A percentile compares a stretch with the other conserved stretches of the same genome.
These are phyloP conservation scores for Entomobrya proxima DNA, from an alignment of 2,888 invertebrate species.

Conservation along the genomic window DNA sequence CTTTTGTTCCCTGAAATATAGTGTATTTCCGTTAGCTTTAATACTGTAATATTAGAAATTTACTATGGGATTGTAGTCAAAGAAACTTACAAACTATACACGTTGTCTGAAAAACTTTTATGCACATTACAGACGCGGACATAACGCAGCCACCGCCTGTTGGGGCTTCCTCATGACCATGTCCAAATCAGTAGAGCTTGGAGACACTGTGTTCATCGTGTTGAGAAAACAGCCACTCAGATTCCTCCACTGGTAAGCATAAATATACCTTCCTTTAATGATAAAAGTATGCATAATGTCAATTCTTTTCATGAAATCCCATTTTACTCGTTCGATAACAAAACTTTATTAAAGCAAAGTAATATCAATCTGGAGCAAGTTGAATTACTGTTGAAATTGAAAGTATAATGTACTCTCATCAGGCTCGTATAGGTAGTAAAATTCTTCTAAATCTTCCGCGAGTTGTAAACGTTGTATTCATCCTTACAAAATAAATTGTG, in stretches of 20 bases:
- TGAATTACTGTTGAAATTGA: background rate
- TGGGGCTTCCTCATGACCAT: slow-evolving; percentile 81
- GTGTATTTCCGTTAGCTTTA: background rate
- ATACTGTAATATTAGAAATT: no score
- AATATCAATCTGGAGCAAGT: background rate
- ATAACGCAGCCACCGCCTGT: slow-evolving; percentile 79
- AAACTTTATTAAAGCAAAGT: no score
- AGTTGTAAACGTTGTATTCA: background rate
- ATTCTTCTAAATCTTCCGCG: background rate
- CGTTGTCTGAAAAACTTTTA: background rate
- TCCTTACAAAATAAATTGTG: background rate
- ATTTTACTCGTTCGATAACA: no score
- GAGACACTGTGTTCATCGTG: slow-evolving; percentile 79
- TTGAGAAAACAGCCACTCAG: slow-evolving; percentile 76
- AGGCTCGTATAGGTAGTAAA: background rate
- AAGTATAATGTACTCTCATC: background rate
- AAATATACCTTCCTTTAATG: no score
- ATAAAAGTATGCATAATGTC: no score
- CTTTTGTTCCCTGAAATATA: background rate
- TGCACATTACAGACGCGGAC: slow-evolving; percentile 71
- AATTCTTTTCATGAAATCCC: no score
- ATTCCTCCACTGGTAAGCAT: slow-evolving; percentile 78
- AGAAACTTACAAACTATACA: no score
- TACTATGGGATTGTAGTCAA: no score
- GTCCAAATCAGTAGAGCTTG: slow-evolving; percentile 80